Conservation (phyloP, 2,797 vertebrate genomes). For the Amphiprion clarkii region DNA sequence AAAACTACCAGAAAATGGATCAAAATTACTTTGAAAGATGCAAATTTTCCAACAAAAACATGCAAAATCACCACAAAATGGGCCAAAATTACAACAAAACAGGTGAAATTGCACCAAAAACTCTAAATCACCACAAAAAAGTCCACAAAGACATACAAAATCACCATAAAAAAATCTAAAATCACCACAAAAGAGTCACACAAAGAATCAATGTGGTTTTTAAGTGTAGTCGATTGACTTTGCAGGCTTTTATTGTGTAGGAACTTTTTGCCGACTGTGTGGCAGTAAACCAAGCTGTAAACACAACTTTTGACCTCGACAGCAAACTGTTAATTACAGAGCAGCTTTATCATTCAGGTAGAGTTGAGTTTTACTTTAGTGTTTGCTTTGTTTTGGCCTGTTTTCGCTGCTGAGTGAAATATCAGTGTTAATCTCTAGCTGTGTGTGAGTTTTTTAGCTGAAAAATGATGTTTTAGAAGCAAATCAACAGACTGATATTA, state of each 20-base stretch:
- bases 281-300: neutral
- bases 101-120: too few relatives aligned
- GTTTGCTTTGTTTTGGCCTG: neutral
- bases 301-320: neutral
- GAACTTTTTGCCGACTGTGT: neutral
- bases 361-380: neutral
- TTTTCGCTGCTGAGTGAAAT: neutral
- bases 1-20: too few relatives aligned
- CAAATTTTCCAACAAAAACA: too few relatives aligned
- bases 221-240: neutral
- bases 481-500: too few relatives aligned
- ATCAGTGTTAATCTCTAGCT: neutral
- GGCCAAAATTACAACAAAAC: too few relatives aligned
- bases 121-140: too few relatives aligned
- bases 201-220: neutral
- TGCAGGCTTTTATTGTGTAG: neutral
- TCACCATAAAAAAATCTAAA: too few relatives aligned
- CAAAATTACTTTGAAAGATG: too few relatives aligned
- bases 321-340: neutral
- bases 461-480: too few relatives aligned
- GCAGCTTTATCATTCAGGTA: neutral
- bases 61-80: too few relatives aligned
- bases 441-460: too few relatives aligned
- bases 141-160: too few relatives aligned
- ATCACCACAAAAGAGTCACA: neutral